phyloP scores from a whole-genome alignment of 2,797 vertebrate species.

The Neopelma chrysocephalum region DNA sequence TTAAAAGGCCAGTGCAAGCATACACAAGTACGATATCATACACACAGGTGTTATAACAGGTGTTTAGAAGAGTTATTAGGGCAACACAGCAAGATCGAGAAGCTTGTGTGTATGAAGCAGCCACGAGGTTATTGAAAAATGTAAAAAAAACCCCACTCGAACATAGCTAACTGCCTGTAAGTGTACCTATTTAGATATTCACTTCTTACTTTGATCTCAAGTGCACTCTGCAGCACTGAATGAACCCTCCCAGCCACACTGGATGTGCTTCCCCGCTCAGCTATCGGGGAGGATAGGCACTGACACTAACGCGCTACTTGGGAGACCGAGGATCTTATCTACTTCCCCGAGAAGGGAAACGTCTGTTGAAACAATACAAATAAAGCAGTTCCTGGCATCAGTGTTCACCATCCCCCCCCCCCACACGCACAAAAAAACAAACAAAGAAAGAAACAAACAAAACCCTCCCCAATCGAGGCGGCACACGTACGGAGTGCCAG shows the following conservation, averaged over 20 bases:
- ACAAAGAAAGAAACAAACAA: background rate
- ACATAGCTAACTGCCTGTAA: background rate
- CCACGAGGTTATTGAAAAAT: background rate
- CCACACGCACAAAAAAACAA: background rate
- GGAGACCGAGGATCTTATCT: background rate
- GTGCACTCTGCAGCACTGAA: background rate
- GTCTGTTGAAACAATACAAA: background rate
- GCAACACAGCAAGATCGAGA: background rate
- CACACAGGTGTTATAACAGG: background rate
- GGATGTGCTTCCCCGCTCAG: background rate
- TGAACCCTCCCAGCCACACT: background rate
- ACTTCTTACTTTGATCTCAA: background rate
- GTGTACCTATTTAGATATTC: background rate
- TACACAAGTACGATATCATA: background rate
- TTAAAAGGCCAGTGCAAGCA: background rate
- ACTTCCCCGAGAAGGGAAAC: background rate
- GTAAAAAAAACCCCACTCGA: background rate
- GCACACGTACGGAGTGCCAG: background rate
- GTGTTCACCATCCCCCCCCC: background rate
- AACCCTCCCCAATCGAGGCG: background rate
- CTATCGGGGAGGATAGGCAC: background rate
- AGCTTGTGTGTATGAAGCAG: fast-evolving
- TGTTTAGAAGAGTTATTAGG: background rate
- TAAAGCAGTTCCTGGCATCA: background rate
- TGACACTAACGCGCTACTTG: background rate